Conservation (phyloP, 2,113 vertebrate genomes). For the Morphnarchus princeps region DNA sequence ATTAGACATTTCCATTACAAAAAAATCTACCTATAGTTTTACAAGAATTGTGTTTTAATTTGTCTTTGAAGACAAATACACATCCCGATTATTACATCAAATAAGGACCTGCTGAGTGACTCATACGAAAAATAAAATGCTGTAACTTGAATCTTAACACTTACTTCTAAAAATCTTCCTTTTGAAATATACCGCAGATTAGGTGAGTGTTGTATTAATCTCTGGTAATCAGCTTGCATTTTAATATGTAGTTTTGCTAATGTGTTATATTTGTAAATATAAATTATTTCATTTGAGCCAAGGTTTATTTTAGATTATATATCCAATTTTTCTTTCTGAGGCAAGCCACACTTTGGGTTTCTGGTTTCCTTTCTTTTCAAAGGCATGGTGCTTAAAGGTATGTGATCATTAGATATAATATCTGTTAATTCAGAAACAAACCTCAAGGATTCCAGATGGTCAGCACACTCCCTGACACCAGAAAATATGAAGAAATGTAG, state of each 20-base stretch:
- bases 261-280: background rate
- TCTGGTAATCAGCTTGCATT: background rate
- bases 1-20: background rate
- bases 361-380: background rate
- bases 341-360: background rate
- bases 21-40: background rate
- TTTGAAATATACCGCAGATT: background rate
- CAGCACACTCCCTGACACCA: background rate
- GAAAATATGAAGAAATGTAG: background rate
- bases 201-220: background rate
- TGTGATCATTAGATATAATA: background rate
- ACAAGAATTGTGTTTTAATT: background rate
- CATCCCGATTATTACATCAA: background rate
- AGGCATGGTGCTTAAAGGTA: background rate
- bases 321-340: background rate
- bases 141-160: background rate
- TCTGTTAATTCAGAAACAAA: constrained; percentile 5
- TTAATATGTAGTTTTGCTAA: background rate
- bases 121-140: background rate
- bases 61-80: background rate
- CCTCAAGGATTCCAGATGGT: constrained; percentile 14
- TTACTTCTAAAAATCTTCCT: background rate
- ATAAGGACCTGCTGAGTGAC: background rate
- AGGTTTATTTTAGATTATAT: background rate
- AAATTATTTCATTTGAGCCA: background rate